A percentile compares a stretch with the other conserved stretches of the same genome.
These are phyloP conservation scores for Semaprochilodus insignis DNA, from an alignment of 2,797 vertebrate genomes.

Conservation along the genomic window DNA sequence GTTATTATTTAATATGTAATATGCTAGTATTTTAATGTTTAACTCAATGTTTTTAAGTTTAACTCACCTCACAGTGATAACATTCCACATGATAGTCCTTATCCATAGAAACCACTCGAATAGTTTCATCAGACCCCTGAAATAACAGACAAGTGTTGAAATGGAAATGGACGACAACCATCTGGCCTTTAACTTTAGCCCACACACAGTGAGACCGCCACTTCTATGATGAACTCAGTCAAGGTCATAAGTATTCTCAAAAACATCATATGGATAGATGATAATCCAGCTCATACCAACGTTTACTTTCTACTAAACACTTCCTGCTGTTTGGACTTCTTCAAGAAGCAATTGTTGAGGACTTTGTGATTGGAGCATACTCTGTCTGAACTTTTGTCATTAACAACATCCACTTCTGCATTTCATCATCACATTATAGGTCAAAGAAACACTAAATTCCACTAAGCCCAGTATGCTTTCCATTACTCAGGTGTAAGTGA, in stretches of 20 bases:
- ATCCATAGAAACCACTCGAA: conserved; percentile 97
- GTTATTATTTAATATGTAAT: neutral
- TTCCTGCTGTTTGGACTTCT: neutral
- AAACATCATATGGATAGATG: no score
- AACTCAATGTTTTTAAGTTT: neutral
- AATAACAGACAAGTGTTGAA: conserved; percentile 47
- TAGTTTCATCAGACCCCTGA: conserved; percentile 95
- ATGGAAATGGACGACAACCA: conserved; percentile 1
- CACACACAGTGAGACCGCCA: neutral
- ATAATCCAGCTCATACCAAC: neutral
- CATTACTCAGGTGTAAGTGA: no score
- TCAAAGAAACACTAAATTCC: no score
- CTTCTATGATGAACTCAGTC: neutral
- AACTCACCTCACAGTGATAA: conserved; percentile 93
- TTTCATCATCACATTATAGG: no score
- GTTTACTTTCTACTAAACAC: neutral
- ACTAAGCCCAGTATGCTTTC: no score
- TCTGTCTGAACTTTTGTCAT: no score
- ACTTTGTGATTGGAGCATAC: no score
- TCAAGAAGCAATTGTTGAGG: neutral
- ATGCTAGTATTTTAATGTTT: neutral
- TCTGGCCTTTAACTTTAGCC: neutral
- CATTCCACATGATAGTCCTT: conserved; percentile 96
- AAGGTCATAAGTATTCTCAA: neutral
- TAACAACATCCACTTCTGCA: no score